Percentiles rank a stretch among this genome's conserved stretches.
Evolutionary conservation across 2,888 invertebrate species (phyloP).

Genomic region (Hemithea aestivaria): DNA sequence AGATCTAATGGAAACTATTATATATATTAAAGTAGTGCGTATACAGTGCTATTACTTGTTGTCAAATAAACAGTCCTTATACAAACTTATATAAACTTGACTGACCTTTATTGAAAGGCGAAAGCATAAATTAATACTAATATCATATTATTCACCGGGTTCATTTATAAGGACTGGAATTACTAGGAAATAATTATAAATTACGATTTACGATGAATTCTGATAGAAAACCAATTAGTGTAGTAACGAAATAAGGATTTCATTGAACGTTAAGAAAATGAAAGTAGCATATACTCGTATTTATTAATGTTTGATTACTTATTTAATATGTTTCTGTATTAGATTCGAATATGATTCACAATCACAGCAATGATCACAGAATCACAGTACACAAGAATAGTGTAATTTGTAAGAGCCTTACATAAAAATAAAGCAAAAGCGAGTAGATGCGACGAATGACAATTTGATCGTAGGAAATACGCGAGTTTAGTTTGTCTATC

Average conservation of each 20-base stretch:
- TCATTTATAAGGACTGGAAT: not conserved
- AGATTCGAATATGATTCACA: too few species aligned
- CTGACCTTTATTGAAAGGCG: not conserved
- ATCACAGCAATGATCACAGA: too few species aligned
- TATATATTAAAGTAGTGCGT: too few species aligned
- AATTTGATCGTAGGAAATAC: slow-evolving; percentile 32
- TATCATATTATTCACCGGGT: too few species aligned
- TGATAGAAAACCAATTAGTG: slow-evolving; percentile 13
- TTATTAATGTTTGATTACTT: too few species aligned
- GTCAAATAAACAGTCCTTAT: too few species aligned
- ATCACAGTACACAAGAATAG: too few species aligned
- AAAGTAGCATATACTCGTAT: slow-evolving; percentile 4
- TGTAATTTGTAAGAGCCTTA: too few species aligned
- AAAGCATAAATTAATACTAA: not conserved
- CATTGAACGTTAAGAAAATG: slow-evolving; percentile 16
- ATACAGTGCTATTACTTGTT: too few species aligned
- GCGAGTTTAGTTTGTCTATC: slow-evolving; percentile 31
- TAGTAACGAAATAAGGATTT: slow-evolving; percentile 11
- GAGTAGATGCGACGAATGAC: slow-evolving; percentile 22
- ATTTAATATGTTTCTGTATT: too few species aligned
- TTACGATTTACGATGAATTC: slow-evolving; percentile 1
- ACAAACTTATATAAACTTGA: too few species aligned
- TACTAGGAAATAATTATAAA: slow-evolving; percentile 8
- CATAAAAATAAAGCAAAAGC: slow-evolving; percentile 9
- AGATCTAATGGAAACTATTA: too few species aligned